phyloP scores from a whole-genome alignment of 2,797 vertebrate genomes.

The Chelidonichthys spinosus region DNA sequence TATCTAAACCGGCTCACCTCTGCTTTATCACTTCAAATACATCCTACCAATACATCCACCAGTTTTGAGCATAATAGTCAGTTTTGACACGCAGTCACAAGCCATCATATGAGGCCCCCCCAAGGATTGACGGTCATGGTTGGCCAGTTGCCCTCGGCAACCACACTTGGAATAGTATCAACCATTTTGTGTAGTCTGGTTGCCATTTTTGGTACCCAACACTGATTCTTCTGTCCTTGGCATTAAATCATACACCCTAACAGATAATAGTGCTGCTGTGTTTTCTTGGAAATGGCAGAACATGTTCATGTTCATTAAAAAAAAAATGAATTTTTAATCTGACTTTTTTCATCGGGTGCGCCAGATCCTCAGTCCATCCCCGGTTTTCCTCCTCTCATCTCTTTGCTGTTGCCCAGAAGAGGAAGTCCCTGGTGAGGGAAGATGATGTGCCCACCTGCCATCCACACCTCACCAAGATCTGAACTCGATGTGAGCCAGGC shows the following conservation, averaged over 20 bases:
- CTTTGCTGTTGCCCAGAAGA: no score
- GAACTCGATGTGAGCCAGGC: no score
- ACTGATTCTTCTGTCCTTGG: neutral
- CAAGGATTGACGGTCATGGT: conserved; percentile 14
- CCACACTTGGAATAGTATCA: conserved; percentile 29
- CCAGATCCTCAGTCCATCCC: no score
- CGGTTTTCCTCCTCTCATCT: no score
- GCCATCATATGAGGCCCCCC: neutral
- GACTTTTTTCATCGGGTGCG: no score
- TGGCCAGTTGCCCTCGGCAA: conserved; percentile 25
- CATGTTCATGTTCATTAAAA: conserved; percentile 1
- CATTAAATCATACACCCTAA: neutral
- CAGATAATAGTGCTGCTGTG: conserved; percentile 11
- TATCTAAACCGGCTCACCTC: neutral
- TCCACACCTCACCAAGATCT: no score
- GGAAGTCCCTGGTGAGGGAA: no score
- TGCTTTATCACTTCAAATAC: neutral
- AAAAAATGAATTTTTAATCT: neutral
- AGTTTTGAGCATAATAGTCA: conserved; percentile 1
- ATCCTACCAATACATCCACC: conserved; percentile 2
- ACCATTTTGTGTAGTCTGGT: conserved; percentile 40
- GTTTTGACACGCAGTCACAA: conserved; percentile 9
- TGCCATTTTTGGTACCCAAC: conserved; percentile 17
- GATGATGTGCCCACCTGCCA: no score
- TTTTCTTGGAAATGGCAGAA: conserved; percentile 6